Conservation (phyloP, 2,797 vertebrate species). For the Enteromius unitaeniatus region DNA sequence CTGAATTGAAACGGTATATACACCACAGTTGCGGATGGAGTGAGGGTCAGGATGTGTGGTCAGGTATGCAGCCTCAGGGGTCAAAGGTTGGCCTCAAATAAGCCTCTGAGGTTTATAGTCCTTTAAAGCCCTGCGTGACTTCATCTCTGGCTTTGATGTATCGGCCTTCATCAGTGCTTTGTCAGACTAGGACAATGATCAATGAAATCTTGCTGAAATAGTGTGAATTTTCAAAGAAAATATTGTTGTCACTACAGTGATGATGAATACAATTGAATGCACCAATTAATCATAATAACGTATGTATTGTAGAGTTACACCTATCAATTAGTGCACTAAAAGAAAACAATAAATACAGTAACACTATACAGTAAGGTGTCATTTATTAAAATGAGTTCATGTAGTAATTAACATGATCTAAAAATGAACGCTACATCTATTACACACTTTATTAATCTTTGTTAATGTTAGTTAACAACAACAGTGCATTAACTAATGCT, state of each 20-base stretch:
- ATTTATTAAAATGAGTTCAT: too few relatives aligned
- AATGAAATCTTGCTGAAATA: conserved; percentile 40
- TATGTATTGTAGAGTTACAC: background rate
- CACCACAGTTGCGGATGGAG: conserved; percentile 25
- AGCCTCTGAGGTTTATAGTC: conserved; percentile 57
- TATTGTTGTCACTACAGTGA: background rate
- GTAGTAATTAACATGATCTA: too few relatives aligned
- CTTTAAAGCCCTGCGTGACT: conserved; percentile 30
- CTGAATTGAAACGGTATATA: conserved; percentile 42
- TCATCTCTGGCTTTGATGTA: conserved; percentile 45
- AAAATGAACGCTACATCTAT: too few relatives aligned
- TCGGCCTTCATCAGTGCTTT: conserved; percentile 35
- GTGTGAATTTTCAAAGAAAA: conserved; percentile 5
- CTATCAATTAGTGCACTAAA: background rate
- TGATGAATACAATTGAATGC: background rate
- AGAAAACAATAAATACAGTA: background rate
- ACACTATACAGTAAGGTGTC: too few relatives aligned
- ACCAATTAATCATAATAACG: background rate
- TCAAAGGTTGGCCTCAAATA: conserved; percentile 61
- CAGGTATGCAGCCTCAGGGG: conserved; percentile 49
- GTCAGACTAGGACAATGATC: conserved; percentile 40
- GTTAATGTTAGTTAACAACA: too few relatives aligned
- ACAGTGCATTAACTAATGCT: too few relatives aligned
- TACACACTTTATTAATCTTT: too few relatives aligned
- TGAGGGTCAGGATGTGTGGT: conserved; percentile 52